A percentile compares a stretch with the other conserved stretches of the same genome.
phyloP scores from a whole-genome alignment of 2,113 vertebrate species.

The Anolis carolinensis region DNA sequence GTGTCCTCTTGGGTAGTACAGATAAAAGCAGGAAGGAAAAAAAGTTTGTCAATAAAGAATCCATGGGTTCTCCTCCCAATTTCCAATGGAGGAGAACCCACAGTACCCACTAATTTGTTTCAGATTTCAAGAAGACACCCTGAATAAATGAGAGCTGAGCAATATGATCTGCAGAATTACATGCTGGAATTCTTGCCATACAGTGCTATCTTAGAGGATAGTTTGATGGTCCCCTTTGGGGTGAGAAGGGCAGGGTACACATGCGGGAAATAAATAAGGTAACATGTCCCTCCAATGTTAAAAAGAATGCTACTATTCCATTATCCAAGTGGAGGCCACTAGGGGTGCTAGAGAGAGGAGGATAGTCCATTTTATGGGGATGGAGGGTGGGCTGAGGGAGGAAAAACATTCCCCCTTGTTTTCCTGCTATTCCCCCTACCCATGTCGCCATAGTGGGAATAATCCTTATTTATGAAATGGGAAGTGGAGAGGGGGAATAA shows the following conservation, averaged over 20 bases:
- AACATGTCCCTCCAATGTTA: background rate
- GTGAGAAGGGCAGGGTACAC: no score
- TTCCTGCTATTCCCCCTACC: no score
- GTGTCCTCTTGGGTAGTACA: conserved; percentile 44
- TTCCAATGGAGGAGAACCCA: background rate
- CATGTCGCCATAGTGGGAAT: no score
- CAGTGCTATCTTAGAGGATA: background rate
- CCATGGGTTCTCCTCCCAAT: background rate
- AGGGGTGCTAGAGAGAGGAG: no score
- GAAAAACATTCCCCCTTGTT: no score
- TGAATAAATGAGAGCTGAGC: background rate
- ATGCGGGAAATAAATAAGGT: no score
- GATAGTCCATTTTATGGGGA: no score
- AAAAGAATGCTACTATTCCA: no score
- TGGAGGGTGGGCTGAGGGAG: no score
- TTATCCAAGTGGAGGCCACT: no score
- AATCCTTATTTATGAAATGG: no score
- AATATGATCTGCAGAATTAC: background rate
- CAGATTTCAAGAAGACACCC: background rate
- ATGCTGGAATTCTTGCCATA: background rate
- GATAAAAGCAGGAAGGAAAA: conserved; percentile 47
- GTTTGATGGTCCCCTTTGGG: background rate
- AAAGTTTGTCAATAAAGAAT: conserved; percentile 50
- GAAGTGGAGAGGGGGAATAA: no score
- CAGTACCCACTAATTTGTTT: background rate